A percentile compares a stretch with the other conserved stretches of the same genome.
These are phyloP conservation scores for Cosmorhoe ocellata DNA, from an alignment of 2,888 invertebrate genomes.

Conservation along the genomic window DNA sequence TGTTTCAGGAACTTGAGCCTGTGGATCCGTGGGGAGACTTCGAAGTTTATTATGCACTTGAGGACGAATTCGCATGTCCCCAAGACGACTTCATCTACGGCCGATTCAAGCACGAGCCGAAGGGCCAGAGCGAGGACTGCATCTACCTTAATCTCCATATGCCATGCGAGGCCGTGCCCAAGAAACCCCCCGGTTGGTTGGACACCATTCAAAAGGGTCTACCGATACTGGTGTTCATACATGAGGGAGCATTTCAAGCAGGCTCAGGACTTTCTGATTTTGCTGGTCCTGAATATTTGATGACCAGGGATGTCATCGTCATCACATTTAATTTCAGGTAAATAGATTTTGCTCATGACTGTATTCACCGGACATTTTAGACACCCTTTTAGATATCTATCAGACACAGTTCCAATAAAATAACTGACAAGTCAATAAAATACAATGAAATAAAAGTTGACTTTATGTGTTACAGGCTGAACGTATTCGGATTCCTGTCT, in stretches of 20 bases:
- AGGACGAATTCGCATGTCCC: conserved; percentile 80
- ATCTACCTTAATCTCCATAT: conserved; percentile 41
- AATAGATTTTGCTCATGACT: not conserved
- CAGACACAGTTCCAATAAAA: too few relatives aligned
- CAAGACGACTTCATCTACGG: conserved; percentile 64
- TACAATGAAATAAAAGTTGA: too few relatives aligned
- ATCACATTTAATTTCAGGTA: conserved; percentile 67
- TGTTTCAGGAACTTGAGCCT: conserved; percentile 38
- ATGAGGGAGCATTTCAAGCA: conserved; percentile 25
- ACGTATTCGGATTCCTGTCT: too few relatives aligned
- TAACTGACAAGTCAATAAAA: too few relatives aligned
- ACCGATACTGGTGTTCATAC: conserved; percentile 28
- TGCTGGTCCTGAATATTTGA: conserved; percentile 36
- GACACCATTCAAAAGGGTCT: conserved; percentile 1
- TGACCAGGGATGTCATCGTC: conserved; percentile 46
- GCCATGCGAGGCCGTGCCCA: not conserved
- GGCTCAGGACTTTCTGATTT: conserved; percentile 26
- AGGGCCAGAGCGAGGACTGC: conserved; percentile 45
- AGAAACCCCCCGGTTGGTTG: too few relatives aligned
- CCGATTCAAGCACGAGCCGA: conserved; percentile 17
- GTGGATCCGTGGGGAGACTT: conserved; percentile 58
- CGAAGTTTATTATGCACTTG: conserved; percentile 62
- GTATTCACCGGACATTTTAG: too few relatives aligned
- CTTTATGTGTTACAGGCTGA: too few relatives aligned
- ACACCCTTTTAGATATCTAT: too few relatives aligned